Evolutionary conservation across 2,113 vertebrate genomes (phyloP), one percentile per base, ranked within the genome.

Genomic region (Callopanchax toddi): DNA sequence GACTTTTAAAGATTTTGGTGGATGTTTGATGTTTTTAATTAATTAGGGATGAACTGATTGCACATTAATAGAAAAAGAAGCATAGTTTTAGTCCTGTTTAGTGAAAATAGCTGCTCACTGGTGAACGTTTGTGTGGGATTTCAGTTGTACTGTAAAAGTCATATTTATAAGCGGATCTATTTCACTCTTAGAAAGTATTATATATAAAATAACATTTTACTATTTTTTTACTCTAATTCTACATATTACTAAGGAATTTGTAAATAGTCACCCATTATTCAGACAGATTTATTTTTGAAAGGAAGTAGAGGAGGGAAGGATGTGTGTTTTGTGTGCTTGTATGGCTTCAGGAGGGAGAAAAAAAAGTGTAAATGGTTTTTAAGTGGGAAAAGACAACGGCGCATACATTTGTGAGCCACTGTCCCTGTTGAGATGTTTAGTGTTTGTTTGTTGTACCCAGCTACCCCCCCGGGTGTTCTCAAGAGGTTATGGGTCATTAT

Each of bases 401-500:
- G 55, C 71, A 62, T 36, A 64, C 80, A 76, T 72, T 71, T 81
- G 79, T 68, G 55, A 76, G 23, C 54, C 52, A 49, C 71, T 36
- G 4, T 67, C 52, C 58, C 71, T 57, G 59, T 87, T 81, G 82
- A 84, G 83, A 44, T 60, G 80, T 89, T 88, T 85, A 88, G 56
- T 85, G 78, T 91, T 89, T 89, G 87, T 89, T 91, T 87, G 86
- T 79, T 66, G 72, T 85, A 68, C 60, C 83, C 70, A 51, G 29
- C 75, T 21, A 16, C 74, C 82, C 79, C 81, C 65, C 80, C 32
- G 43, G 45, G 67, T 68, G 56, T 52, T 82, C 75, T 49, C 75
- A 61, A 74, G 64, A 79, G 81, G 86, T 79, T 81, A 78, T 72
- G 58, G 75, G 82, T 89, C 85, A 91, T 91, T 91, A 89, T 87